phyloP scores from a whole-genome alignment of 1,140 invertebrate genomes.

The Euschistus heros region DNA sequence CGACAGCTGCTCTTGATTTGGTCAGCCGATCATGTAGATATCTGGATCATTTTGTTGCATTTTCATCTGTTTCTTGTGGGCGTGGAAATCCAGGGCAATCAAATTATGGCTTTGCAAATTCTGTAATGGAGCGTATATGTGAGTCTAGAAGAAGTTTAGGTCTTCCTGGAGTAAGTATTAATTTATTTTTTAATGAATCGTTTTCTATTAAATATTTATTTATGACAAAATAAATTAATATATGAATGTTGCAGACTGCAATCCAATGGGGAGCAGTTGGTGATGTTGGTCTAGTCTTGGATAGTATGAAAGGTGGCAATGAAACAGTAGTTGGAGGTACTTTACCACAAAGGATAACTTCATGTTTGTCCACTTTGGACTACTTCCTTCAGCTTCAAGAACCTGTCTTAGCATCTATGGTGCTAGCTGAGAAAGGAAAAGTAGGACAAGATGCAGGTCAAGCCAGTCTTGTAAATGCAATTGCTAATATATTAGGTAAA shows the following conservation, averaged over 20 bases:
- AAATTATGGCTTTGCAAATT: conserved; percentile 94
- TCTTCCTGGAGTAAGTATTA: conserved; percentile 50
- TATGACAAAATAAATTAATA: background rate
- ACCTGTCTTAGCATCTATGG: conserved; percentile 73
- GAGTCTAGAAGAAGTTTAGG: conserved; percentile 71
- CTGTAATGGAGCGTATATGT: conserved; percentile 88
- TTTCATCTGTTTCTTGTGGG: conserved; percentile 92
- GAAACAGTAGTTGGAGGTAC: conserved; percentile 89
- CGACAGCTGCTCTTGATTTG: conserved; percentile 63
- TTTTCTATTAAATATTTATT: too few relatives aligned
- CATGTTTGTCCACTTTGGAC: conserved; percentile 78
- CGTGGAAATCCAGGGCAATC: conserved; percentile 88
- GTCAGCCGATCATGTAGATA: conserved; percentile 59
- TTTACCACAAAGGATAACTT: conserved; percentile 80
- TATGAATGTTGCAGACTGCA: conserved; percentile 43
- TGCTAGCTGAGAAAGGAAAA: conserved; percentile 58
- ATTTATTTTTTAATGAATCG: too few relatives aligned
- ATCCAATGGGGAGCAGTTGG: conserved; percentile 98
- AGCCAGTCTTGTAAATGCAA: conserved; percentile 53
- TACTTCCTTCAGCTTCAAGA: conserved; percentile 76
- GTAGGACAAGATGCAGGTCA: conserved; percentile 42
- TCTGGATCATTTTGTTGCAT: conserved; percentile 83
- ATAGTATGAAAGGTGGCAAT: conserved; percentile 69
- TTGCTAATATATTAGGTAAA: conserved; percentile 72
- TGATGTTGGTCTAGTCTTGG: conserved; percentile 85